Conservation (phyloP, 1,140 invertebrate species). For the Patella vulgata region DNA sequence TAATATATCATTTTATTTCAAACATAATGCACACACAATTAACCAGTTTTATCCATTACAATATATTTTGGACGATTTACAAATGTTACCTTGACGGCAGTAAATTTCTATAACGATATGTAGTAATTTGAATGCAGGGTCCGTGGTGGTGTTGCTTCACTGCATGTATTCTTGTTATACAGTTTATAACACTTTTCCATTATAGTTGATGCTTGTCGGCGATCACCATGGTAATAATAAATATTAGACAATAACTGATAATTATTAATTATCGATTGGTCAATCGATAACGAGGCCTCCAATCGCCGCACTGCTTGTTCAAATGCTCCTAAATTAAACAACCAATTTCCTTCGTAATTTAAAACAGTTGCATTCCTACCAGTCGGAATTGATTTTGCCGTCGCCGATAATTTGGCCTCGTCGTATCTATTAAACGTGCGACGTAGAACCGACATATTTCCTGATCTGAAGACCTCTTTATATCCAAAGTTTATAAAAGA, state of each 20-base stretch:
- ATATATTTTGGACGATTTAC: too few relatives aligned
- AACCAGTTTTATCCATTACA: too few relatives aligned
- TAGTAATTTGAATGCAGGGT: too few relatives aligned
- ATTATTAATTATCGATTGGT: conserved; percentile 1
- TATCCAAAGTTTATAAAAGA: conserved; percentile 42
- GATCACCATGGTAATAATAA: conserved; percentile 1
- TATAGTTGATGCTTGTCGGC: too few relatives aligned
- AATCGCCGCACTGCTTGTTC: conserved; percentile 41
- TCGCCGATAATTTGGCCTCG: conserved; percentile 23
- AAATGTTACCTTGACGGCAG: too few relatives aligned
- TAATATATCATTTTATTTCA: too few relatives aligned
- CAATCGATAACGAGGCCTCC: conserved; percentile 3
- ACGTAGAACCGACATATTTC: conserved; percentile 39
- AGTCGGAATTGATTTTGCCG: conserved; percentile 29
- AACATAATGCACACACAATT: too few relatives aligned
- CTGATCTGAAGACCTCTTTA: conserved; percentile 40
- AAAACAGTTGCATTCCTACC: conserved; percentile 48
- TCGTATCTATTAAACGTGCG: conserved; percentile 20
- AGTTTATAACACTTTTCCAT: too few relatives aligned
- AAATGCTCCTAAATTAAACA: conserved; percentile 35
- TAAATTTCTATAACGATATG: too few relatives aligned
- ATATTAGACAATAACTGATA: conserved; percentile 14
- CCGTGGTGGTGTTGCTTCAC: too few relatives aligned
- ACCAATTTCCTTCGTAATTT: conserved; percentile 49
- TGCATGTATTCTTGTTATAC: too few relatives aligned